phyloP scores from a whole-genome alignment of 2,113 vertebrate species.

The Pomatostomus ruficeps region DNA sequence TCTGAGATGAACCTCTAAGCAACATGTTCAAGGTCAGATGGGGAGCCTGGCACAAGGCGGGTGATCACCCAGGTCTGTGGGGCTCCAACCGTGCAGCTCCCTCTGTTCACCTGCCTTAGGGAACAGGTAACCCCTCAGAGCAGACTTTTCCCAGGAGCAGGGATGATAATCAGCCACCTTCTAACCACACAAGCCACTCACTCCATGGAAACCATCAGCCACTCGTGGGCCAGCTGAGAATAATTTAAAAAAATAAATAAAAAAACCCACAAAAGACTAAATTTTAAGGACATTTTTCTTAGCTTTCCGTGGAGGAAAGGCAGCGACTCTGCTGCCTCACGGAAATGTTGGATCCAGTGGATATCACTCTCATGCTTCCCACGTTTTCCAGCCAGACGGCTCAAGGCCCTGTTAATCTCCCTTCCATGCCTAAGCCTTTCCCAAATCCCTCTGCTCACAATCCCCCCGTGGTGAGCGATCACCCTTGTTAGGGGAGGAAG shows the following conservation, averaged over 20 bases:
- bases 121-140: neutral
- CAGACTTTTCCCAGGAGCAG: neutral
- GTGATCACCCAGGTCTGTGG: neutral
- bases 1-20: constrained; percentile 27
- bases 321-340: neutral
- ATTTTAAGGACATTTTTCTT: neutral
- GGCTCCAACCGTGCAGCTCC: neutral
- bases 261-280: neutral
- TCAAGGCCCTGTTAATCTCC: constrained; percentile 1
- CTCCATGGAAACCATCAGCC: neutral
- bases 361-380: neutral
- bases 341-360: neutral
- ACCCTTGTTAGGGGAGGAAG: neutral
- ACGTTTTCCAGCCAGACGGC: neutral
- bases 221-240: neutral
- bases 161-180: neutral
- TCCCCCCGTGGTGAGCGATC: neutral
- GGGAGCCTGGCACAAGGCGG: neutral
- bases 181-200: too few relatives aligned
- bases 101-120: neutral
- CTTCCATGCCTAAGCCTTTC: neutral
- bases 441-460: neutral
- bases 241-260: fast-evolving
- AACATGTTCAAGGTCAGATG: neutral
- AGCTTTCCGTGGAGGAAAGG: neutral